Base-by-base conservation (phyloP, 30 jellyfish, hydroid and myxozoan genomes). In the Pelagia noctiluca region DNA sequence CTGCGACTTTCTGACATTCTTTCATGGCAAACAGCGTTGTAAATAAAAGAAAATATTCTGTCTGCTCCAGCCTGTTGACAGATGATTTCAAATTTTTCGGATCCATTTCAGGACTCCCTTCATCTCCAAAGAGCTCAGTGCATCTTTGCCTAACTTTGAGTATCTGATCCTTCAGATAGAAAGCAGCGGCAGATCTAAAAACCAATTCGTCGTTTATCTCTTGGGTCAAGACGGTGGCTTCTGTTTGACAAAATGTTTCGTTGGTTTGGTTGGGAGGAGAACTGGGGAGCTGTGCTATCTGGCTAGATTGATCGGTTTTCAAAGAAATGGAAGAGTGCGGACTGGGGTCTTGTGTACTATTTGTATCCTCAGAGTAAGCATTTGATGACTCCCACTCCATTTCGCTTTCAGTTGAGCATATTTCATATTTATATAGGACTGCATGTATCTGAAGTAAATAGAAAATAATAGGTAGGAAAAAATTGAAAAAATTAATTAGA, bases 41-140 rank as follows among this genome's bases (percentile, higher is more conserved):
- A 50, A 21, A 72, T 72, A 25, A 36, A 72, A 28, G 85, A 71
- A 30, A 72, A 72, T 1, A 72, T 46, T 36, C 49, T 72, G 21
- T 21, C 2, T 0, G 85, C 85, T 7, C 68, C 72, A 18, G 85
- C 71, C 46, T 72, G 50, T 72, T 72, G 85, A 50, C 85, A 72
- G 68, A 37, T 72, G 30, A 36, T 12, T 48, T 72, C 85, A 72
- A 72, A 37, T 28, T 72, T 72, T 38, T 37, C 31, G 85, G 85
- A 64, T 72, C 85, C 85, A 73, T 73, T 73, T 73, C 85, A 46
- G 85, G 85, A 73, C 30, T 73, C 50, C 85, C 85, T 26, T 73
- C 85, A 46, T 73, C 85, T 52, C 73, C 75, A 73, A n/a, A 73
- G 13, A 73, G 63, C 12, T 50, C 85, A 42, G 52, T 38, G 63